Base-by-base conservation (phyloP, 1,140 invertebrate species). In the Drosophila yakuba region DNA sequence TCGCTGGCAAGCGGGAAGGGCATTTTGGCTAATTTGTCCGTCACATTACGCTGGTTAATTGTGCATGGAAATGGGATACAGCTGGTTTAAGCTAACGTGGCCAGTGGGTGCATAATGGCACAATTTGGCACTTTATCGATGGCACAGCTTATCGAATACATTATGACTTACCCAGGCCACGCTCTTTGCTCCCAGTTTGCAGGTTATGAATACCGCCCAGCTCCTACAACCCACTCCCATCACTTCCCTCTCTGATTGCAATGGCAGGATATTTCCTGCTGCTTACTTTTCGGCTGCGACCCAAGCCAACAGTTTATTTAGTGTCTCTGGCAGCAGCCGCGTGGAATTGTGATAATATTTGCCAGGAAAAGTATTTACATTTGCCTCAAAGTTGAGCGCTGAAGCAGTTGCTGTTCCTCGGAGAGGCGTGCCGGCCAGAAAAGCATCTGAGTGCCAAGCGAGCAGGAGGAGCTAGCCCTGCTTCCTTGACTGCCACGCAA, bases 341-440 rank as follows among this genome's bases (percentile, higher is more conserved):
- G 41, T 76, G 66, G 66, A 83, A 80, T 88, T 88, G 84, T 89
- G 66, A 88, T 89, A 88, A 88, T 88, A 88, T 88, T 88, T 88
- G 67, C 75, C 67, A 56, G 56, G 61, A 73, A 86, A 83, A 89
- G 83, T 88, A 89, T 88, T 88, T 88, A 88, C 84, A 88, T 88
- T 88, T 80, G 73, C 73, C 76, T 83, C 67, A 89, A 88, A 88
- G 84, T 88, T 88, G 47, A 62, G 61, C 44, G 61, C 64, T 47
- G 17, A 38, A 41, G 57, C 58, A 48, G 64, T 54, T 55, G 47
- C 45, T 20, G 44, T 56, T 56, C 35, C 23, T 51, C 12, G 35
- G 35, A 58, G 41, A 38, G 25, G 35, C 47, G 12, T 57, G 35
- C 25, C 17, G 15, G 35, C 11, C 7, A 10, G 41, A 8, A 8